These are phyloP conservation scores for Nothura maculosa DNA, from an alignment of 2,797 vertebrate genomes.

Conservation along the genomic window DNA sequence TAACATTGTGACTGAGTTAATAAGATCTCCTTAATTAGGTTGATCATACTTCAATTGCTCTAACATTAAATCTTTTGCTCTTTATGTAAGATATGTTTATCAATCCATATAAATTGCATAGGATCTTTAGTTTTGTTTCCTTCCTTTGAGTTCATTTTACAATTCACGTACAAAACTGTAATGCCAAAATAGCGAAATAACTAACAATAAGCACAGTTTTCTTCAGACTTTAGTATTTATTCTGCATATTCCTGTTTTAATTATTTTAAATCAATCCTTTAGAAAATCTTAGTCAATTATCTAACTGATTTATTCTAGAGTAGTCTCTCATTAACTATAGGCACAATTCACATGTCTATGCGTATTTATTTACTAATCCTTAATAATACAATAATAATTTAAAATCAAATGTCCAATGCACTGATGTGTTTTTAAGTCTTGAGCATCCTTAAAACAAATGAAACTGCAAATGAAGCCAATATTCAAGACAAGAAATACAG, in stretches of 20 bases:
- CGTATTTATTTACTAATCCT: constrained; percentile 6
- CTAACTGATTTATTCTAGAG: background rate
- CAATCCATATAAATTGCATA: background rate
- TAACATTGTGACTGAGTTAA: background rate
- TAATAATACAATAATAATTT: background rate
- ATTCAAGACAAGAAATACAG: background rate
- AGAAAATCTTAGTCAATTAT: constrained; percentile 4
- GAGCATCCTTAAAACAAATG: background rate
- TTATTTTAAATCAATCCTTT: constrained; percentile 1
- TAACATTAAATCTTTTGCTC: constrained; percentile 14
- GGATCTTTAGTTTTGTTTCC: background rate
- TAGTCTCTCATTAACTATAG: constrained; percentile 1
- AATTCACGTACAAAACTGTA: background rate
- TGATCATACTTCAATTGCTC: background rate
- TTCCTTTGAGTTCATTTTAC: constrained; percentile 5
- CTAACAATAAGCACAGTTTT: background rate
- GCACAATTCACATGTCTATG: background rate
- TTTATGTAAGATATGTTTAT: background rate
- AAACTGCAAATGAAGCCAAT: background rate
- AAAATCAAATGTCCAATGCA: background rate
- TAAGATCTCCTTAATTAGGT: background rate
- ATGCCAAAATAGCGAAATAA: background rate
- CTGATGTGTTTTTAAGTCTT: background rate
- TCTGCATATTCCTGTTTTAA: background rate
- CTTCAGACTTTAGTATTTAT: background rate